Conservation (phyloP, 2,797 vertebrate species). For the Psittacula echo region DNA sequence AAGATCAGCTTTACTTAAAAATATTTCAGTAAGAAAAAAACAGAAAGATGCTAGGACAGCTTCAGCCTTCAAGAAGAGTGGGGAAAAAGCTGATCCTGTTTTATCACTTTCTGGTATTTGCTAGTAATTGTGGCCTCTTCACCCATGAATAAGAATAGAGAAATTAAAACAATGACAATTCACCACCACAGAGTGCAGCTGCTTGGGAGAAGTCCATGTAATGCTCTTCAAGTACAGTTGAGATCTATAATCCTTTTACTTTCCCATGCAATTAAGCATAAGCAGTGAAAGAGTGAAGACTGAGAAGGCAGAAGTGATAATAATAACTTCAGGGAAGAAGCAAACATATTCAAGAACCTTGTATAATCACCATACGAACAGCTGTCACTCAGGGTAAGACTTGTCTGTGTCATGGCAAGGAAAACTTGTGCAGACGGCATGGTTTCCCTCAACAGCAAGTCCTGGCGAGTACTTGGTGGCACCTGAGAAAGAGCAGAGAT, state of each 20-base stretch:
- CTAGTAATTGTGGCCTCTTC: not conserved
- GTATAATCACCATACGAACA: not conserved
- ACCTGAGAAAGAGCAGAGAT: not conserved
- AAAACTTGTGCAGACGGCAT: not conserved
- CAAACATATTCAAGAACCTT: rapidly evolving
- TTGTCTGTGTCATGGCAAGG: not conserved
- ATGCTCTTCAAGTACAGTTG: not conserved
- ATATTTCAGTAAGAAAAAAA: not conserved
- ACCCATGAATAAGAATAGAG: not conserved
- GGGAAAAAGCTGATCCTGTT: not conserved
- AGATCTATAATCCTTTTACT: not conserved
- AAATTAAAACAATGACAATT: not conserved
- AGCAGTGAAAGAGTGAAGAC: not conserved
- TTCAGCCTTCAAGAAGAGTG: not conserved
- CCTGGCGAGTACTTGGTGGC: not conserved
- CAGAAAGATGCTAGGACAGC: not conserved
- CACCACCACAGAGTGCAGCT: not conserved
- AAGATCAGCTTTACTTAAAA: slow-evolving; percentile 36
- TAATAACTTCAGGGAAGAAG: not conserved
- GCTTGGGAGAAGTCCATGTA: not conserved
- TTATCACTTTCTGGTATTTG: not conserved
- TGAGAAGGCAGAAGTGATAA: not conserved
- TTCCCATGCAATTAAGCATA: not conserved
- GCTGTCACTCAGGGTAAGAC: not conserved
- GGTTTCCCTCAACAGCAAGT: not conserved